A percentile compares a stretch with the other conserved stretches of the same genome.
Evolutionary conservation across 2,113 vertebrate genomes (phyloP).

Genomic region (Oreamnos americanus): DNA sequence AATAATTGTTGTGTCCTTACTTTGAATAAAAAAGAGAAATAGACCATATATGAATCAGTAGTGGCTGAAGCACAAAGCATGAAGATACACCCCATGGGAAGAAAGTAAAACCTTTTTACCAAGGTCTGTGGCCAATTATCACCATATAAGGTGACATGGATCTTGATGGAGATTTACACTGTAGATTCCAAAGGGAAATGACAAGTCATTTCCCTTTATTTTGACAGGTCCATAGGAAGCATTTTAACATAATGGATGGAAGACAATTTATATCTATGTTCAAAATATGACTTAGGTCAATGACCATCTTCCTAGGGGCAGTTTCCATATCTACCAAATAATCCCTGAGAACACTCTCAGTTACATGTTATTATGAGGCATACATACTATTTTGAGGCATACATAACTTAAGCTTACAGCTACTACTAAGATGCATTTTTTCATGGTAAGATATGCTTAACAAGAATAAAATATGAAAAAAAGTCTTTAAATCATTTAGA

Average conservation of each 20-base stretch:
- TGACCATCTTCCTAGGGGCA: not conserved
- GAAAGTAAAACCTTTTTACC: not conserved
- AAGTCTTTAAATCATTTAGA: not conserved
- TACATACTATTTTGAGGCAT: not conserved
- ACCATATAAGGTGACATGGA: not conserved
- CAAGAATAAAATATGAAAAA: not conserved
- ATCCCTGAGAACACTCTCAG: not conserved
- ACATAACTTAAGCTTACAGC: not conserved
- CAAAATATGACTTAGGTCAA: not conserved
- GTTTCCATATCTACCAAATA: not conserved
- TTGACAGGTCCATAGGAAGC: not conserved
- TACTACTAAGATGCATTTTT: not conserved
- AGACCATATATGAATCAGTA: not conserved
- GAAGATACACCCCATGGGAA: not conserved
- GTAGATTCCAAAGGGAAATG: not conserved
- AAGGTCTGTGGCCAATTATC: not conserved
- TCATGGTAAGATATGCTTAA: not conserved
- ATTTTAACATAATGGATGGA: not conserved
- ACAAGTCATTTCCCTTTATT: not conserved
- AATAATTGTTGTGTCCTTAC: constrained; percentile 5
- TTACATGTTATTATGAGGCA: not conserved
- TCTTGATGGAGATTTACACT: not conserved
- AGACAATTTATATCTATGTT: not conserved
- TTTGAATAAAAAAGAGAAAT: constrained; percentile 15
- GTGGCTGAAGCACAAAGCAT: not conserved